Conservation (phyloP, 1,140 invertebrate species). For the Bombus sibiricus region DNA sequence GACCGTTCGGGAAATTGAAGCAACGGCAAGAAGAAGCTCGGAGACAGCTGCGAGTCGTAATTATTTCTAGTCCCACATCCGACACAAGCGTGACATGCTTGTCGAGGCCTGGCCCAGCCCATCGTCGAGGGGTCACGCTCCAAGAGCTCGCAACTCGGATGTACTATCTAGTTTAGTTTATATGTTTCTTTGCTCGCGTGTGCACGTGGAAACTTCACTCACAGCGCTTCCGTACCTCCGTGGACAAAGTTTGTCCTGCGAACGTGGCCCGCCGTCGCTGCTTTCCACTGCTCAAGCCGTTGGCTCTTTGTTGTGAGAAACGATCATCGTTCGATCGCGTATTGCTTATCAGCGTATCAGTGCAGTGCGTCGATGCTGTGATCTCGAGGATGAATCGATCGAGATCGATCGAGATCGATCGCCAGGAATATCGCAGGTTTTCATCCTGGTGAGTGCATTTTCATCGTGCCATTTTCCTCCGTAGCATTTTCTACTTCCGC, state of each 20-base stretch:
- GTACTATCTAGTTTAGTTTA: conserved; percentile 6
- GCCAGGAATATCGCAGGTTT: background rate
- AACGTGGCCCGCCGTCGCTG: background rate
- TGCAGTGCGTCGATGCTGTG: background rate
- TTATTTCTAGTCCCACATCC: conserved; percentile 47
- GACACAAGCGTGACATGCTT: conserved; percentile 36
- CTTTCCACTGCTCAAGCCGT: background rate
- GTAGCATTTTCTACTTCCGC: background rate
- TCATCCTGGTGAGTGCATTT: background rate
- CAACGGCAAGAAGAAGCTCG: conserved; percentile 5
- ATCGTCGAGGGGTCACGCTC: conserved; percentile 32
- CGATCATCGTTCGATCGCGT: fast-evolving
- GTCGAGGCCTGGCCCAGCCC: background rate
- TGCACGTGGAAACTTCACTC: conserved; percentile 16
- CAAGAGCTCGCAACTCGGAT: conserved; percentile 1
- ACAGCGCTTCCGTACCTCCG: background rate
- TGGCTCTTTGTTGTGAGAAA: background rate
- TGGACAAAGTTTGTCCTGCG: background rate
- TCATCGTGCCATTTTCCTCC: background rate
- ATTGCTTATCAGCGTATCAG: background rate
- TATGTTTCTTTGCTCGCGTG: conserved; percentile 2
- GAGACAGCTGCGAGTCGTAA: conserved; percentile 45
- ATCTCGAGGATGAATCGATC: background rate
- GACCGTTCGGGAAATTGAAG: conserved; percentile 22
- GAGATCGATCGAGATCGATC: conserved; percentile 20